These are phyloP conservation scores for Trilocha varians DNA, from an alignment of 2,888 invertebrate species.

Conservation along the genomic window DNA sequence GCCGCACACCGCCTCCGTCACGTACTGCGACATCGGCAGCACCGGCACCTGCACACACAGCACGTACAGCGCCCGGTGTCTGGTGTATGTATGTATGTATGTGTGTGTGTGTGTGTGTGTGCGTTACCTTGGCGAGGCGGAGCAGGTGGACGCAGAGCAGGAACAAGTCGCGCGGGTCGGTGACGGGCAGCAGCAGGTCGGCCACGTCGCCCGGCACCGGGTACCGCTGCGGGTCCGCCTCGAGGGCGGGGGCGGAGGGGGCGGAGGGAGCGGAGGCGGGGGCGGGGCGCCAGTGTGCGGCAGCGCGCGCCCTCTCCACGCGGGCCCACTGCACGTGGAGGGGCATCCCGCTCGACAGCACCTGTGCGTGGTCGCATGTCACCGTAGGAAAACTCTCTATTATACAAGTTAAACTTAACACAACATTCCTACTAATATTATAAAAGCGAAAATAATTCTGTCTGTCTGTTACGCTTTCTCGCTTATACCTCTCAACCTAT, in stretches of 20 bases:
- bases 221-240: constrained; percentile 76
- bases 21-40: constrained; percentile 10
- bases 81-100: too few relatives aligned
- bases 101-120: too few relatives aligned
- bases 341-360: constrained; percentile 74
- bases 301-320: constrained; percentile 81
- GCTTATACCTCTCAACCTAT: too few relatives aligned
- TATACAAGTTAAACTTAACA: background rate
- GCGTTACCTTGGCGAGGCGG: constrained; percentile 33
- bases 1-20: constrained; percentile 8
- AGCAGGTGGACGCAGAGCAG: constrained; percentile 75
- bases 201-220: constrained; percentile 77
- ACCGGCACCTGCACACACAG: constrained; percentile 22
- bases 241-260: constrained; percentile 33
- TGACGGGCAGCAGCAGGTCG: constrained; percentile 80
- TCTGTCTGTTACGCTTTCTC: too few relatives aligned
- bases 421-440: background rate
- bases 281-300: constrained; percentile 81
- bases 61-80: constrained; percentile 1
- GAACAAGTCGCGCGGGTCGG: constrained; percentile 71
- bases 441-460: background rate
- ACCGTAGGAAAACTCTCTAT: too few relatives aligned
- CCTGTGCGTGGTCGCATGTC: too few relatives aligned
- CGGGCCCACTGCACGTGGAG: constrained; percentile 82
- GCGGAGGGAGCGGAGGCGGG: constrained; percentile 58